Base-by-base conservation (phyloP, 2,113 vertebrate species). In the Ciconia boyciana region DNA sequence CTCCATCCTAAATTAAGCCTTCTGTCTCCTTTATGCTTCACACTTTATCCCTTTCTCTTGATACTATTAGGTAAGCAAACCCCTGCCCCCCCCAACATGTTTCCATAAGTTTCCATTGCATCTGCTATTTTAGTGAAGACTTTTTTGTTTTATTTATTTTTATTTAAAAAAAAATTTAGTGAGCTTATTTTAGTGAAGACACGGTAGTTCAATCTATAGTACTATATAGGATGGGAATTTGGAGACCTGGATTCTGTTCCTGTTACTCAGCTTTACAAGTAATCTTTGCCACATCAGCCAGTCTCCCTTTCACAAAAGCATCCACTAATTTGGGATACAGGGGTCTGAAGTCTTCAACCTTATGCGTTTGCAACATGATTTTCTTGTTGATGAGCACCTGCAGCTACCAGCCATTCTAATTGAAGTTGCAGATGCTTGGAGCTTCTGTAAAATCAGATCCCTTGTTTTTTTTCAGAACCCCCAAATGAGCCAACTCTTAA, bases 401-500 rank as follows among this genome's bases (percentile, higher is more conserved):
- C 88, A 91, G 20, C 39, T 71, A 61, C 25, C 43, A 92, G 49
- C 54, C n/a, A 39, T 64, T 49, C 22, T 87, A 76, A 57, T 2
- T 83, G 51, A 86, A 83, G 21, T 8, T 80, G 62, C 49, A 44
- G 54, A 68, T 94, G 72, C 75, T 72, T 78, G 52, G 52, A 68
- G n/a, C 6, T 15, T 83, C 39, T 71, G 11, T 83, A 79, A 80
- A 93, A 93, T 90, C 48, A 57, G 57, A 88, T 72, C 26, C 29
- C 14, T 87, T 75, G 17, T 12, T 76, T 14, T 69, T 61, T 71
- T 41, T 16, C 57, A 57, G 68, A 89, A 57, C 25, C 5, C 31
- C 16, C 13, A 90, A 54, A 89, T 92, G 68, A 96, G 78, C 81
- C 55, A 88, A 41, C 64, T 83, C 32, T 77, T 72, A 86, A 93